Base-by-base conservation (phyloP, 2,888 invertebrate genomes). In the Papilio elwesi region DNA sequence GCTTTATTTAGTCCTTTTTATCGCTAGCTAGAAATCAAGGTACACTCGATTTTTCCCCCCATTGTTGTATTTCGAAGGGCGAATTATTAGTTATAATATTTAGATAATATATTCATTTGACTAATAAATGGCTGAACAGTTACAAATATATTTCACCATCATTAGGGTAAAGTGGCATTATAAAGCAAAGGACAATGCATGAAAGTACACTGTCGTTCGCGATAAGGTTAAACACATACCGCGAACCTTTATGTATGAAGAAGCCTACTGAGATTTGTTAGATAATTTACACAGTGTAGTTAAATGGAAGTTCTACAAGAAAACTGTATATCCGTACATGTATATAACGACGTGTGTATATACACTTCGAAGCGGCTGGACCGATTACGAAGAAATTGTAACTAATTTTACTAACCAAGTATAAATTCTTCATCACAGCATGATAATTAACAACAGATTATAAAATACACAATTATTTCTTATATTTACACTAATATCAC, bases 211-310 rank as follows among this genome's bases (percentile, higher is more conserved):
- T 49, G 51, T 57, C 12, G 51, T 52, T 51, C 10, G 68, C 48
- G 73, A 73, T 70, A 73, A 73, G 62, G 69, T 49, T 66, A 51
- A 57, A 71, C 43, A 62, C 49, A 67, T 67, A 52, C 69, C 52
- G 65, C 65, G 10, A 62, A 70, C 68, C 15, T 73, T 69, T 70
- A 69, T 73, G 69, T 73, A 70, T 69, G 73, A 73, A 68, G 72
- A 69, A 53, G 65, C 70, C 59, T 52, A 43, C 36, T 51, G 6
- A 66, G 73, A 73, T 73, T 47, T 36, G 36, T 47, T 69, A 38
- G 73, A 73, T 73, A 70, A 65, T 3, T 10, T 10, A 3, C 73
- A 73, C 70, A 73, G 73, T 26, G 57, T 55, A 71, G 8, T 16
- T n/a, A n/a, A 26, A 13, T 47, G 13, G 57, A 49, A 43, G 53